Conservation (phyloP, 2,113 vertebrate genomes). For the Cinclus mexicanus region DNA sequence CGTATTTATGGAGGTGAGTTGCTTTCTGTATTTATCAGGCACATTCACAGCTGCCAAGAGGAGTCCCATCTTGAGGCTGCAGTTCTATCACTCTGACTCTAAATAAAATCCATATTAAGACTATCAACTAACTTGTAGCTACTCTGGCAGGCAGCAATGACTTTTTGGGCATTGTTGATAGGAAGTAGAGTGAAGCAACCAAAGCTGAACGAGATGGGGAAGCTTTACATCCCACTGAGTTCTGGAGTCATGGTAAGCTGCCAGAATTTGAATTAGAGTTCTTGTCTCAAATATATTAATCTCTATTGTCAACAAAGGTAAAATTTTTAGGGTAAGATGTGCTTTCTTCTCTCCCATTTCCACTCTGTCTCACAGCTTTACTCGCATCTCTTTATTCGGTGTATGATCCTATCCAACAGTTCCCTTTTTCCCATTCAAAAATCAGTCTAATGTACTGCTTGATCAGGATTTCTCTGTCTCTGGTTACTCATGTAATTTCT, state of each 20-base stretch:
- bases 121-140: conserved; percentile 11
- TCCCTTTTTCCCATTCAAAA: not conserved
- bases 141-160: not conserved
- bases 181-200: not conserved
- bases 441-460: not conserved
- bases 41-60: not conserved
- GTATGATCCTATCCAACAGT: not conserved
- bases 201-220: not conserved
- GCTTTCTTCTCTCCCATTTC: not conserved
- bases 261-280: not conserved
- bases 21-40: not conserved
- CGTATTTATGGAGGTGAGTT: not conserved
- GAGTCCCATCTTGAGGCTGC: not conserved
- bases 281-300: not conserved
- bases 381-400: not conserved
- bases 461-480: not conserved
- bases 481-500: not conserved
- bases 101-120: not conserved
- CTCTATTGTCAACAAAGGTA: not conserved
- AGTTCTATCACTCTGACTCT: not conserved
- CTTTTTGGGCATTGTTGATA: not conserved
- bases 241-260: not conserved
- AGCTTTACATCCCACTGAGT: not conserved
- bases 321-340: not conserved
- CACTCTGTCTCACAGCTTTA: not conserved